phyloP scores from a whole-genome alignment of 2,113 vertebrate genomes.

The Himantopus leucocephalus region DNA sequence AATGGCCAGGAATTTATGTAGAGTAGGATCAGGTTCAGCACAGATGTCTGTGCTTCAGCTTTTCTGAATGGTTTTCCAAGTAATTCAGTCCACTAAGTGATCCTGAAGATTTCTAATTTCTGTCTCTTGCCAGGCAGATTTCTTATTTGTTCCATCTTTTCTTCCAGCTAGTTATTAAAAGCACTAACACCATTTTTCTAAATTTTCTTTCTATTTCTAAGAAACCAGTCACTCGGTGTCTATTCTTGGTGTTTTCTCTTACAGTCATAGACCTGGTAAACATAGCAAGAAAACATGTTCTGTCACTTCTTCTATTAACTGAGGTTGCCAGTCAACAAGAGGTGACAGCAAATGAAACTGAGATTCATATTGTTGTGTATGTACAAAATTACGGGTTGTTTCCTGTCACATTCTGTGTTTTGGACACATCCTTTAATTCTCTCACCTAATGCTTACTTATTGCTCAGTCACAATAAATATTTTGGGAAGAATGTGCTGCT shows the following conservation, averaged over 20 bases:
- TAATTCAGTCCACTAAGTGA: neutral
- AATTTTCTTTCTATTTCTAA: neutral
- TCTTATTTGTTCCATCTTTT: neutral
- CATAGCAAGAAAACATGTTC: neutral
- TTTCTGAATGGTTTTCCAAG: neutral
- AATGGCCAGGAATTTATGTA: neutral
- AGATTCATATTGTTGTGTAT: neutral
- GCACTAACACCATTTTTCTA: neutral
- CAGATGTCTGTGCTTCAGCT: neutral
- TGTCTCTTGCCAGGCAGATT: neutral
- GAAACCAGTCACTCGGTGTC: neutral
- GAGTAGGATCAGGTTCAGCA: neutral
- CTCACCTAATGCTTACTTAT: slow-evolving; percentile 26
- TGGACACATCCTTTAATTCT: neutral
- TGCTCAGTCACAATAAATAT: neutral
- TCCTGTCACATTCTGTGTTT: neutral
- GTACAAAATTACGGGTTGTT: neutral
- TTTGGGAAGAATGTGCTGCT: neutral
- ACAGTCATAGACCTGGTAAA: neutral
- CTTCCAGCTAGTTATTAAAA: neutral
- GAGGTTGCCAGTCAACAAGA: neutral
- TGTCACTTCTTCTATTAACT: neutral
- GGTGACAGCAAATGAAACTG: neutral
- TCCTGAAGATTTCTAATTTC: neutral
- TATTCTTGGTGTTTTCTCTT: neutral